phyloP scores from a whole-genome alignment of 2,113 vertebrate species.

The Festucalex cinctus region DNA sequence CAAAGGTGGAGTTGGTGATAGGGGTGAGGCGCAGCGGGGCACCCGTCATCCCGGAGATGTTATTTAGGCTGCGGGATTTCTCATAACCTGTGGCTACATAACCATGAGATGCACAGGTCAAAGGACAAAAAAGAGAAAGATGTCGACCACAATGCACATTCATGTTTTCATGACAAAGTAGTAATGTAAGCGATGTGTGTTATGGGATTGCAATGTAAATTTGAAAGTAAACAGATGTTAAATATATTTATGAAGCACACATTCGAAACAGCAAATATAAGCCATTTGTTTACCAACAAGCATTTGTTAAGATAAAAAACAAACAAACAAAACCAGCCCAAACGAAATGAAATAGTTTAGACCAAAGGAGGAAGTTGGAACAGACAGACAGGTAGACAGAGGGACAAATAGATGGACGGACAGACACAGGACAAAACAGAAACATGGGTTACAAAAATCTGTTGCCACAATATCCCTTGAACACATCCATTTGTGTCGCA shows the following conservation, averaged over 20 bases:
- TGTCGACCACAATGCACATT: constrained; percentile 6
- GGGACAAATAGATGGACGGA: constrained; percentile 51
- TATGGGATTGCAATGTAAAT: constrained; percentile 12
- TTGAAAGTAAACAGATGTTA: constrained; percentile 18
- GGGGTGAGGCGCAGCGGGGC: constrained; percentile 82
- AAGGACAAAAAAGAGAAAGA: constrained; percentile 19
- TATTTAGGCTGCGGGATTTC: constrained; percentile 92
- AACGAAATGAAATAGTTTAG: constrained; percentile 45
- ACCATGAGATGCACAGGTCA: constrained; percentile 25
- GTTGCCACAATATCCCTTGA: constrained; percentile 42
- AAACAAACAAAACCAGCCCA: constrained; percentile 53
- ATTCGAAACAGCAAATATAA: constrained; percentile 46
- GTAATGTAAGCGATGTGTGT: constrained; percentile 2
- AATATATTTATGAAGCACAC: constrained; percentile 40
- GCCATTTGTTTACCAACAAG: constrained; percentile 5
- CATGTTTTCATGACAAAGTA: constrained; percentile 13
- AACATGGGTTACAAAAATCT: constrained; percentile 66
- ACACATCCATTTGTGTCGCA: constrained; percentile 27
- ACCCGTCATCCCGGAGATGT: constrained; percentile 86
- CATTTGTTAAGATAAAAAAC: constrained; percentile 56
- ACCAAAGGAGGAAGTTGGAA: constrained; percentile 56
- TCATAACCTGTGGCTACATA: constrained; percentile 80
- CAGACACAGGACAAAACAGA: constrained; percentile 70
- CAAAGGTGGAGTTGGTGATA: constrained; percentile 75
- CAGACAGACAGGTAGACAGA: constrained; percentile 60